Base-by-base conservation (phyloP, 2,113 vertebrate genomes). In the Boleophthalmus pectinirostris region DNA sequence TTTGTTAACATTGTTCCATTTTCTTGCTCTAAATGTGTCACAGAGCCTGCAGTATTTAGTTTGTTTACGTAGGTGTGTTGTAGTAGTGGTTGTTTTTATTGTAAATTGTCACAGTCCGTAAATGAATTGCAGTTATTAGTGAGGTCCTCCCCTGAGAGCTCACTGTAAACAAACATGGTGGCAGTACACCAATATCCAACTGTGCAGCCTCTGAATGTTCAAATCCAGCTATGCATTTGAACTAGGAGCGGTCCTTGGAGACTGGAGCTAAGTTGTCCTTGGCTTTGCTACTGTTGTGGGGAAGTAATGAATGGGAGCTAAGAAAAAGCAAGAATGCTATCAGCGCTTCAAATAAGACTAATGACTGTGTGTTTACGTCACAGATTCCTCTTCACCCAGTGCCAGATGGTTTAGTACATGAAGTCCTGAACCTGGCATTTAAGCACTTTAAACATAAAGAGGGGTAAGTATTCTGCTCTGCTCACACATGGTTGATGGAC, bases 381-480 rank as follows among this genome's bases (percentile, higher is more conserved):
- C 92, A 99, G 97, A 99, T 99, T 94, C 97, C 97, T 92, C 95
- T 99, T 94, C 97, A 99, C 93, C 97, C 97, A 87, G 97, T 99
- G 93, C 97, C 97, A 90, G 97, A 99, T 92, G 94, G 95, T 92
- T 96, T 98, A 94, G 96, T 99, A 94, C 97, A 99, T 74, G 97
- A 99, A 96, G 97, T 99, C 93, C 95, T 98, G 85, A 98, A 97
- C 93, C 95, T 99, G 95, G 97, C 97, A 91, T 99, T 99, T 91
- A 99, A 99, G 96, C 97, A 99, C 97, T 99, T 99, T 98, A 99
- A 99, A 96, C 97, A 99, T 89, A 98, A 97, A 94, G 97, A 99
- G 95, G 97, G 97, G 97, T 98, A 92, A 98, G 95, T 92, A 16
- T 9, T 47, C 5, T 14, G 20, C 66, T 51, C 51, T 21, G 51